These are phyloP conservation scores for Zaprionus ornatus DNA, from an alignment of 1,140 invertebrate species.

Conservation along the genomic window DNA sequence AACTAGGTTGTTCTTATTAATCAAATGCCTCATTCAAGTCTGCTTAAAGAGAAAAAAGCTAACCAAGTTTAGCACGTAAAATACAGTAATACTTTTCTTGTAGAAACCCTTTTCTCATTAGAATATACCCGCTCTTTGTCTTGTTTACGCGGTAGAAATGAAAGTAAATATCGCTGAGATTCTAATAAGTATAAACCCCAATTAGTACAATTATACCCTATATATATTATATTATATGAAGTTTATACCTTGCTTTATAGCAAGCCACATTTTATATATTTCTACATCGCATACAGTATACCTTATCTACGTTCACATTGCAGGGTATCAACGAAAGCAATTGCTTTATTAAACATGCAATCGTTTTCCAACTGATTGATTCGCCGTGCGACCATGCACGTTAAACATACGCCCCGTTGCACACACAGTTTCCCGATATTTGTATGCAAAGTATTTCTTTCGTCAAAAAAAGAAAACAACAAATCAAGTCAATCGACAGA, in stretches of 20 bases:
- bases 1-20: neutral
- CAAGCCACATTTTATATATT: neutral
- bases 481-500: neutral
- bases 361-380: constrained; percentile 60
- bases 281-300: neutral
- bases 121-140: neutral
- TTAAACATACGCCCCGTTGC: constrained; percentile 61
- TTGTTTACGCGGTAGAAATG: neutral
- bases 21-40: neutral
- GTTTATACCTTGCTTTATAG: neutral
- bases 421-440: constrained; percentile 29
- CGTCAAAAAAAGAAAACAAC: neutral
- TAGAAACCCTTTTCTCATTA: neutral
- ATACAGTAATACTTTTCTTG: neutral
- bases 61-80: neutral
- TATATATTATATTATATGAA: neutral
- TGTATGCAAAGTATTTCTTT: constrained; percentile 8
- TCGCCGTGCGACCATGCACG: constrained; percentile 30
- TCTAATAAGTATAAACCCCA: constrained; percentile 1
- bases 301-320: neutral
- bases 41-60: neutral
- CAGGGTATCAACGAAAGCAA: neutral
- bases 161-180: neutral
- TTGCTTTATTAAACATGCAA: constrained; percentile 23
- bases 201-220: constrained; percentile 7